phyloP scores from a whole-genome alignment of 2,888 invertebrate genomes.

The Blera fallax region DNA sequence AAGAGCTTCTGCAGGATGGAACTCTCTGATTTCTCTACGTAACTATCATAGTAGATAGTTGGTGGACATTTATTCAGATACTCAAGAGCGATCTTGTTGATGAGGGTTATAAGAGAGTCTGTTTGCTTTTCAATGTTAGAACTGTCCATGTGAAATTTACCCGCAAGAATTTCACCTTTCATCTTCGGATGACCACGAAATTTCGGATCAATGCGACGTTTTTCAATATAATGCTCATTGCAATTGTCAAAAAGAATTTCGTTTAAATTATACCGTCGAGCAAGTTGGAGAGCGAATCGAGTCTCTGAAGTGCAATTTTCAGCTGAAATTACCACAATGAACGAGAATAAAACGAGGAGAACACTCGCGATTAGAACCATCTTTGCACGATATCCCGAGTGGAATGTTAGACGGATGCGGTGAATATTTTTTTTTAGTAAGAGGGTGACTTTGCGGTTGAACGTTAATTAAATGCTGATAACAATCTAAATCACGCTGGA shows the following conservation, averaged over 20 bases:
- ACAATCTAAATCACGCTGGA: constrained; percentile 58
- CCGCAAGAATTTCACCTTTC: constrained; percentile 83
- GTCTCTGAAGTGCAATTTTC: constrained; percentile 39
- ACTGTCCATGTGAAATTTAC: constrained; percentile 82
- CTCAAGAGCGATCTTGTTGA: constrained; percentile 84
- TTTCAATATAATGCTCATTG: constrained; percentile 46
- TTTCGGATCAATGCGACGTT: constrained; percentile 82
- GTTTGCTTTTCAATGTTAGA: constrained; percentile 82
- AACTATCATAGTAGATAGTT: constrained; percentile 86
- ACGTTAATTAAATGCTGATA: constrained; percentile 54
- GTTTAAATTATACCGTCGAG: constrained; percentile 46
- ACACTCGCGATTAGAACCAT: constrained; percentile 32
- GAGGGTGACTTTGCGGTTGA: neutral
- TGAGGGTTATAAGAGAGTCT: constrained; percentile 84
- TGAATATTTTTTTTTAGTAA: neutral
- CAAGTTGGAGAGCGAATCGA: constrained; percentile 7
- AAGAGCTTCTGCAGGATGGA: constrained; percentile 85
- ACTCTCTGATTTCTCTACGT: constrained; percentile 83
- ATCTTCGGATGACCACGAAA: constrained; percentile 85
- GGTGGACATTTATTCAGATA: constrained; percentile 86
- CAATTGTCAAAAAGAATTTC: constrained; percentile 49
- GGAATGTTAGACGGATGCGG: constrained; percentile 10
- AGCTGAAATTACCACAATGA: neutral
- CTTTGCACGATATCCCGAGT: neutral
- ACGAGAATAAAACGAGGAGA: neutral